These are phyloP conservation scores for Mastacembelus armatus DNA, from an alignment of 2,797 vertebrate genomes.

Conservation along the genomic window DNA sequence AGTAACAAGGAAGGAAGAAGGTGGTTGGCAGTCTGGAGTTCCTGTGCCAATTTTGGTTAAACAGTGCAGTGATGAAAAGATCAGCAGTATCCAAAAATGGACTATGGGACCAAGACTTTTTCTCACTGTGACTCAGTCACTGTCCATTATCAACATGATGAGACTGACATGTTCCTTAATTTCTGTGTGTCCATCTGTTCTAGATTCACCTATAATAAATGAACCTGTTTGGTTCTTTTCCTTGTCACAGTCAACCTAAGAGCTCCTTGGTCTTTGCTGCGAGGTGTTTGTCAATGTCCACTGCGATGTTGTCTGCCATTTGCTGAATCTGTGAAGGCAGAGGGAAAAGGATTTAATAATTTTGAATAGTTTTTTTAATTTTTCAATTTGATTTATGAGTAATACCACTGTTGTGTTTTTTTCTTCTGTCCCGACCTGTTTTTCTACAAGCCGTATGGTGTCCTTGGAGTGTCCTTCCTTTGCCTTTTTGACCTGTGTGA, in stretches of 20 bases:
- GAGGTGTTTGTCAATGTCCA: conserved; percentile 92
- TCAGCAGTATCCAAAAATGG: conserved; percentile 5
- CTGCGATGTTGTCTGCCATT: conserved; percentile 85
- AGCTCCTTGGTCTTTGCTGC: conserved; percentile 94
- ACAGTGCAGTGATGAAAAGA: conserved; percentile 41
- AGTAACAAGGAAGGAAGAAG: conserved; percentile 62
- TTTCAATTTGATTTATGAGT: too few relatives aligned
- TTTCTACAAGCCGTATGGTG: conserved; percentile 91
- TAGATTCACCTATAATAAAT: conserved; percentile 1
- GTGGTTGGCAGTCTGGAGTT: conserved; percentile 59
- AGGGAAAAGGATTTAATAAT: background rate
- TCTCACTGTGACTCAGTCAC: background rate
- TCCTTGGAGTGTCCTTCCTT: conserved; percentile 92
- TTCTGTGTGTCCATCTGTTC: conserved; percentile 9
- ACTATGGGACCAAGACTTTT: background rate
- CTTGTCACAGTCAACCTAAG: conserved; percentile 80
- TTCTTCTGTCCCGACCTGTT: conserved; percentile 85
- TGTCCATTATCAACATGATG: conserved; percentile 14
- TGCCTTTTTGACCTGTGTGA: conserved; percentile 88
- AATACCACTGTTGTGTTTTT: background rate
- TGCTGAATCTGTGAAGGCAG: conserved; percentile 89
- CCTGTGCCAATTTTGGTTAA: conserved; percentile 63
- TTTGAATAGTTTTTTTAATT: too few relatives aligned
- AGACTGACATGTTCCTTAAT: background rate
- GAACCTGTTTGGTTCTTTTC: background rate